These are phyloP conservation scores for Nomada fabriciana DNA, from an alignment of 2,888 invertebrate species.

Conservation along the genomic window DNA sequence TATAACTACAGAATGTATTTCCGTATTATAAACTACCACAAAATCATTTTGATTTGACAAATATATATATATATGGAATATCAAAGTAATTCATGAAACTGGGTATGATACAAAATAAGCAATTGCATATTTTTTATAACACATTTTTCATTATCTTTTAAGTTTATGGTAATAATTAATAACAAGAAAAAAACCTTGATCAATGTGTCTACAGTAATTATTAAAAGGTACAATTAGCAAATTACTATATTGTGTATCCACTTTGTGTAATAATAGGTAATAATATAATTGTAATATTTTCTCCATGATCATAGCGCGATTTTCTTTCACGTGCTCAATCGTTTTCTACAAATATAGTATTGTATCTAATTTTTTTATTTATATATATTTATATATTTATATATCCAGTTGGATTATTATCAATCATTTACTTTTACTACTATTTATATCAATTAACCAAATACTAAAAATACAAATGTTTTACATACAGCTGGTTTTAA, in stretches of 20 bases:
- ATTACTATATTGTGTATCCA: conserved; percentile 84
- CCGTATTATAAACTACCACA: conserved; percentile 32
- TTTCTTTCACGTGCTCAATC: conserved; percentile 80
- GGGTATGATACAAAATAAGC: conserved; percentile 76
- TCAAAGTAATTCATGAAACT: conserved; percentile 60
- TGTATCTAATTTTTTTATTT: conserved; percentile 80
- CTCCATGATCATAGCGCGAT: conserved; percentile 82
- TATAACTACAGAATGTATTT: conserved; percentile 33
- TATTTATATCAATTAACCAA: conserved; percentile 82
- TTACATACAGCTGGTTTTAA: conserved; percentile 74
- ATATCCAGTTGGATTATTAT: conserved; percentile 82
- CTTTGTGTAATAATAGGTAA: conserved; percentile 84
- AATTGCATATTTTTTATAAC: conserved; percentile 81
- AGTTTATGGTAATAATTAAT: conserved; percentile 83
- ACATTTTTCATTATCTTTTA: conserved; percentile 84
- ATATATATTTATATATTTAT: conserved; percentile 72
- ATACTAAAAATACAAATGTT: conserved; percentile 84
- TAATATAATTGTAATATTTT: conserved; percentile 82
- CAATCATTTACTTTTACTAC: conserved; percentile 80
- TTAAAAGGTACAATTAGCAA: conserved; percentile 84
- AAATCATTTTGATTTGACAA: conserved; percentile 45
- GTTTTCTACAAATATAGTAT: conserved; percentile 83
- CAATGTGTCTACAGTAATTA: conserved; percentile 84
- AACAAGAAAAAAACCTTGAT: conserved; percentile 83
- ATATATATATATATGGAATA: conserved; percentile 29